Percentiles rank a stretch among this genome's conserved stretches.
phyloP scores from a whole-genome alignment of 2,888 invertebrate genomes.

The Noctua janthe region DNA sequence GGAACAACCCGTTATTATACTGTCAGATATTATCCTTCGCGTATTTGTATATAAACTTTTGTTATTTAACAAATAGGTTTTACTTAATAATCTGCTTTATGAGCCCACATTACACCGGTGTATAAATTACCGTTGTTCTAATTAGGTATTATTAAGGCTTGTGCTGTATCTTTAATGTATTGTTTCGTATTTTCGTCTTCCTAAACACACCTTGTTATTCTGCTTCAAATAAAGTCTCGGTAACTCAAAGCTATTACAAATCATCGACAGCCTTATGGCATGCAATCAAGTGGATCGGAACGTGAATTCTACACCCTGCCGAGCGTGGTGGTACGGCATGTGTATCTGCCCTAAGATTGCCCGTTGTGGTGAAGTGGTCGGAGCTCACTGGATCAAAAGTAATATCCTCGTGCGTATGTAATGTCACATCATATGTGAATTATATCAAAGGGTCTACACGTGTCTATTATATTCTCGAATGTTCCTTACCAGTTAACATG shows the following conservation, averaged over 20 bases:
- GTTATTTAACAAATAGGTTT: slow-evolving; percentile 49
- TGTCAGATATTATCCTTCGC: slow-evolving; percentile 76
- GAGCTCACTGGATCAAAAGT: slow-evolving; percentile 22
- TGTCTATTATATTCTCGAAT: slow-evolving; percentile 6
- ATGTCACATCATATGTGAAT: slow-evolving; percentile 8
- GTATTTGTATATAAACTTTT: slow-evolving; percentile 73
- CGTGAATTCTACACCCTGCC: slow-evolving; percentile 48
- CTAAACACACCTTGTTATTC: slow-evolving; percentile 16
- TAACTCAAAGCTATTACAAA: slow-evolving; percentile 29
- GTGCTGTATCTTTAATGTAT: not conserved
- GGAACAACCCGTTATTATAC: slow-evolving; percentile 78
- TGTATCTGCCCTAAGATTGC: slow-evolving; percentile 27
- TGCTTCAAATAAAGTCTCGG: slow-evolving; percentile 20
- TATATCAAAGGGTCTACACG: slow-evolving; percentile 17
- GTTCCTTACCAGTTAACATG: not conserved
- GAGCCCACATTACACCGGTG: slow-evolving; percentile 6
- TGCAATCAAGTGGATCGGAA: slow-evolving; percentile 48
- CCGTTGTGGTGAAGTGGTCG: slow-evolving; percentile 39
- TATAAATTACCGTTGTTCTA: not conserved
- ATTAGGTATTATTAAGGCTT: slow-evolving; percentile 19
- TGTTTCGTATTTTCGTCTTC: not conserved
- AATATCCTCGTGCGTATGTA: slow-evolving; percentile 18
- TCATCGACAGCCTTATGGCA: slow-evolving; percentile 19
- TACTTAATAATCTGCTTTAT: slow-evolving; percentile 8
- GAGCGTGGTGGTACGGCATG: slow-evolving; percentile 27